Conservation (phyloP, 2,113 vertebrate genomes). For the Blennius ocellaris region DNA sequence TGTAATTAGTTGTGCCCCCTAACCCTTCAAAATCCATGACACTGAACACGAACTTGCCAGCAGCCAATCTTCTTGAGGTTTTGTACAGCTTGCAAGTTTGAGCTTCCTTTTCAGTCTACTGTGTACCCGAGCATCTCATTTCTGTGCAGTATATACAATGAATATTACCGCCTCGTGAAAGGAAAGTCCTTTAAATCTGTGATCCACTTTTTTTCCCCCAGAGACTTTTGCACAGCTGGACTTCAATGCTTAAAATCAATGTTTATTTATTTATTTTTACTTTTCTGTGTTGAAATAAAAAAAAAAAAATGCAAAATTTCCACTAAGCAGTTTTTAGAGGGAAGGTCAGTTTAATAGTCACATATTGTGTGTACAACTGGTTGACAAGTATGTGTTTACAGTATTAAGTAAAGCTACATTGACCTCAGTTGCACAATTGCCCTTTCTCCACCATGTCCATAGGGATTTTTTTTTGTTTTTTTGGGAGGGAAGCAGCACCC, state of each 20-base stretch:
- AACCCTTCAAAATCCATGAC: conserved; percentile 55
- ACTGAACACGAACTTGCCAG: conserved; percentile 21
- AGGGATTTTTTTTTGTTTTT: conserved; percentile 55
- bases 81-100: conserved; percentile 31
- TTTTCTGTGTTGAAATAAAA: neutral
- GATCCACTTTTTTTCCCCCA: conserved; percentile 19
- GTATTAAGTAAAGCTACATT: conserved; percentile 16
- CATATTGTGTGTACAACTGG: neutral
- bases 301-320: neutral
- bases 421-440: conserved; percentile 15
- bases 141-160: conserved; percentile 14
- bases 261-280: neutral
- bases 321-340: too few species aligned
- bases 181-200: conserved; percentile 19
- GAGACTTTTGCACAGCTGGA: conserved; percentile 41
- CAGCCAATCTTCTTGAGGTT: conserved; percentile 30
- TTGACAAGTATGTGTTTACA: neutral
- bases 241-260: conserved; percentile 19
- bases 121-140: conserved; percentile 14
- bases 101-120: conserved; percentile 14
- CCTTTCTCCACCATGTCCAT: conserved; percentile 27
- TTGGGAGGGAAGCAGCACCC: conserved; percentile 40
- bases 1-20: conserved; percentile 60
- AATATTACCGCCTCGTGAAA: conserved; percentile 29
- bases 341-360: too few species aligned